phyloP scores from a whole-genome alignment of 2,888 invertebrate species.

The Drosophila koepferae region DNA sequence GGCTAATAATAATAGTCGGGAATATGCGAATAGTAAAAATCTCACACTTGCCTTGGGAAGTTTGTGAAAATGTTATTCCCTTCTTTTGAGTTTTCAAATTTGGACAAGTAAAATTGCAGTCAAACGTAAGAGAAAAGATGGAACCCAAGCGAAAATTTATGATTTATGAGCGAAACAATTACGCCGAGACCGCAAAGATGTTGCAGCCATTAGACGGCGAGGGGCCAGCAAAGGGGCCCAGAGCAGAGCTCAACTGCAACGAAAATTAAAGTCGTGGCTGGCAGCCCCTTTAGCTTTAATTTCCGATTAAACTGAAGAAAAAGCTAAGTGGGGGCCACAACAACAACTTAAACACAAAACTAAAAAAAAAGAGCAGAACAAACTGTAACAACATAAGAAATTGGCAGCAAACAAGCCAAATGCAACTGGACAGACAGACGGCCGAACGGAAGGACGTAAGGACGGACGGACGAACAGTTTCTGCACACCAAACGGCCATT shows the following conservation, averaged over 20 bases:
- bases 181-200: constrained; percentile 70
- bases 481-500: constrained; percentile 65
- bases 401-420: constrained; percentile 79
- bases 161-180: constrained; percentile 76
- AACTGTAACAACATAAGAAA: constrained; percentile 80
- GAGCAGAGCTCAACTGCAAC: constrained; percentile 57
- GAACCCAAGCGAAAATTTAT: constrained; percentile 70
- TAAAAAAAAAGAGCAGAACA: constrained; percentile 59
- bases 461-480: constrained; percentile 15
- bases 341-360: constrained; percentile 40
- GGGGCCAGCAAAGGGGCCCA: constrained; percentile 8
- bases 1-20: constrained; percentile 5
- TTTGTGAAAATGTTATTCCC: constrained; percentile 53
- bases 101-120: constrained; percentile 70
- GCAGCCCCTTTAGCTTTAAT: constrained; percentile 80
- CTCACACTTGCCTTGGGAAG: constrained; percentile 26
- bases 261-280: constrained; percentile 80
- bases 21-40: not conserved
- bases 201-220: constrained; percentile 67
- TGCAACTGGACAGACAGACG: constrained; percentile 46
- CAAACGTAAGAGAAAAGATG: constrained; percentile 64
- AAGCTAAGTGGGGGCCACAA: constrained; percentile 67
- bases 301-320: constrained; percentile 75
- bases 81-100: constrained; percentile 45
- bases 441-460: constrained; percentile 14